A percentile compares a stretch with the other conserved stretches of the same genome.
phyloP scores from a whole-genome alignment of 2,113 vertebrate species.

The Anolis sagrei region DNA sequence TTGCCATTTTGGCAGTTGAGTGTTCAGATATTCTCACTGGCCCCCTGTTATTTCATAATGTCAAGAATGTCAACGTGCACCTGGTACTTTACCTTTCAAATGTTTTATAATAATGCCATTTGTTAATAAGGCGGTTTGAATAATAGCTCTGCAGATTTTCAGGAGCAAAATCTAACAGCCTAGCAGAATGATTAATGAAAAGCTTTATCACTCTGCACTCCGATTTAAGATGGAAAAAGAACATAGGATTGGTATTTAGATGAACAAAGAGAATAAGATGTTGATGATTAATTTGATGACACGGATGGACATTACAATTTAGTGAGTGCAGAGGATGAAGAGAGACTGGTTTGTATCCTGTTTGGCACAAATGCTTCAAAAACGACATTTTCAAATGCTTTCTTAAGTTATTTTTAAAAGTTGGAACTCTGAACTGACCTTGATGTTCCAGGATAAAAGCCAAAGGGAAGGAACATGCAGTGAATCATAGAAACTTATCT shows the following conservation, averaged over 20 bases:
- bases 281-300: not conserved
- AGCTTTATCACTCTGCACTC: not conserved
- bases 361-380: conserved; percentile 2
- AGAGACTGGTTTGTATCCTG: not conserved
- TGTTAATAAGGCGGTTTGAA: not conserved
- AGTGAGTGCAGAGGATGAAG: not conserved
- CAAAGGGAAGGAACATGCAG: not conserved
- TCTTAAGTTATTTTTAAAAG: not conserved
- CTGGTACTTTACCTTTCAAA: not conserved
- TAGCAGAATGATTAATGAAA: not conserved
- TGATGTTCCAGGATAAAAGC: conserved; percentile 1
- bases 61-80: not conserved
- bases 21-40: not conserved
- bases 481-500: not conserved
- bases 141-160: not conserved
- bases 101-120: not conserved
- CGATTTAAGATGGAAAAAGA: not conserved
- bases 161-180: not conserved
- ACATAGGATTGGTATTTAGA: not conserved
- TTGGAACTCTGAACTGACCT: not conserved
- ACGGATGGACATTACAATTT: not conserved
- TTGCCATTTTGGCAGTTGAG: not conserved
- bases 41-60: not conserved
- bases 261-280: not conserved
- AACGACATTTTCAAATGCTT: not conserved